phyloP scores from a whole-genome alignment of 2,113 vertebrate species.

The Nothocercus julius region DNA sequence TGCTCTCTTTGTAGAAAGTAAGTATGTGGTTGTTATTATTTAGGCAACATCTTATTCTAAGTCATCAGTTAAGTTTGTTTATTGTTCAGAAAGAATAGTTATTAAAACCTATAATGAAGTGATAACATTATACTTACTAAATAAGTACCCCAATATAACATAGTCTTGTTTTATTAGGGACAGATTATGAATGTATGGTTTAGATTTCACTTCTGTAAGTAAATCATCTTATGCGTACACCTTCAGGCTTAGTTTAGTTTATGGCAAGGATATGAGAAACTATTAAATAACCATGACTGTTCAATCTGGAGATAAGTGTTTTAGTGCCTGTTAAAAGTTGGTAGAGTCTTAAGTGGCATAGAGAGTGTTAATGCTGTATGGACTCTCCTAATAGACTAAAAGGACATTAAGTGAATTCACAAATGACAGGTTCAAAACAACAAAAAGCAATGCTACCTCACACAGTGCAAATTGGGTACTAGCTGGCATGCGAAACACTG shows the following conservation, averaged over 20 bases:
- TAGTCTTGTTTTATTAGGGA: not conserved
- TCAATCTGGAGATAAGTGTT: not conserved
- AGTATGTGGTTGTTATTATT: not conserved
- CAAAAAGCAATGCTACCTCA: not conserved
- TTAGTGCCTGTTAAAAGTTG: not conserved
- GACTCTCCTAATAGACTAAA: too few relatives aligned
- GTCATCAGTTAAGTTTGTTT: not conserved
- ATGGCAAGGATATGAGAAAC: not conserved
- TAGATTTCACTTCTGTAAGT: not conserved
- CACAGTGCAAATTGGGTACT: rapidly evolving
- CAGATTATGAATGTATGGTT: not conserved
- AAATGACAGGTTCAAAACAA: not conserved
- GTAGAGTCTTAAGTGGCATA: not conserved
- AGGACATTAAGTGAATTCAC: not conserved
- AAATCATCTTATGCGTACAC: rapidly evolving
- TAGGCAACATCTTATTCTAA: not conserved
- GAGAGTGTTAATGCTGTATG: not conserved
- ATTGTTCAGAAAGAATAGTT: not conserved
- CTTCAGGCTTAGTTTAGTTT: not conserved
- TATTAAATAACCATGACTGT: not conserved
- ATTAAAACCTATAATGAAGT: not conserved
- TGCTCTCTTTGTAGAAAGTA: not conserved
- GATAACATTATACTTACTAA: not conserved
- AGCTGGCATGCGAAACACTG: not conserved
- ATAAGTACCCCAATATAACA: not conserved